phyloP scores from a whole-genome alignment of 2,888 invertebrate genomes.

The Notodonta dromedarius region DNA sequence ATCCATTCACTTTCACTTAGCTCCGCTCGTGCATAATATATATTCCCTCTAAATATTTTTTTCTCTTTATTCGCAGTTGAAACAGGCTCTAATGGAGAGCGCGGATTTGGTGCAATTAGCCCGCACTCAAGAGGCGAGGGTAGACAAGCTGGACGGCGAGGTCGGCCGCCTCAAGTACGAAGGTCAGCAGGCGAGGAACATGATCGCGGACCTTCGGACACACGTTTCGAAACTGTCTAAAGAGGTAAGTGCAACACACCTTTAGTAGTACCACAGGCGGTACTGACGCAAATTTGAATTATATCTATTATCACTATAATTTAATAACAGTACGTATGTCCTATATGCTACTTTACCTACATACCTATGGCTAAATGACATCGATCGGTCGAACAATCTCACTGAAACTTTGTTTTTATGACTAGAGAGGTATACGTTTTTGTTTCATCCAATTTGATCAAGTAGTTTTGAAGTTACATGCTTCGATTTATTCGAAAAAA shows the following conservation, averaged over 20 bases:
- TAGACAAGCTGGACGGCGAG: constrained; percentile 66
- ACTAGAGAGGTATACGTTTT: no score
- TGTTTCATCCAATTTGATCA: no score
- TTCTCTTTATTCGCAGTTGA: constrained; percentile 58
- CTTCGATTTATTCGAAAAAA: no score
- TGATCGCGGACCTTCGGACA: constrained; percentile 63
- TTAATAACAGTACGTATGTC: no score
- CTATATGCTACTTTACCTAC: no score
- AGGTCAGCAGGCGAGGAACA: constrained; percentile 56
- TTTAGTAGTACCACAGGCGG: no score
- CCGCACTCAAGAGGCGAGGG: constrained; percentile 63
- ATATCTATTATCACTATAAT: no score
- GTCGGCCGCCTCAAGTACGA: constrained; percentile 67
- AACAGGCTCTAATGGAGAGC: constrained; percentile 63
- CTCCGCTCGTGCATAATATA: constrained; percentile 15
- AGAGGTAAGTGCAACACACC: constrained; percentile 69
- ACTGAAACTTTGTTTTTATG: no score
- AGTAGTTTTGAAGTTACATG: no score
- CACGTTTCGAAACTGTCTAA: constrained; percentile 75
- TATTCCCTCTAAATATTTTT: constrained; percentile 14
- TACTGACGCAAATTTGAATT: no score
- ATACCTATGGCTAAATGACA: no score
- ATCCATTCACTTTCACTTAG: not conserved
- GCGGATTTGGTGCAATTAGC: constrained; percentile 59
- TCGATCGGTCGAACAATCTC: no score